phyloP scores from a whole-genome alignment of 2,888 invertebrate species.

The Bugulina stolonifera region DNA sequence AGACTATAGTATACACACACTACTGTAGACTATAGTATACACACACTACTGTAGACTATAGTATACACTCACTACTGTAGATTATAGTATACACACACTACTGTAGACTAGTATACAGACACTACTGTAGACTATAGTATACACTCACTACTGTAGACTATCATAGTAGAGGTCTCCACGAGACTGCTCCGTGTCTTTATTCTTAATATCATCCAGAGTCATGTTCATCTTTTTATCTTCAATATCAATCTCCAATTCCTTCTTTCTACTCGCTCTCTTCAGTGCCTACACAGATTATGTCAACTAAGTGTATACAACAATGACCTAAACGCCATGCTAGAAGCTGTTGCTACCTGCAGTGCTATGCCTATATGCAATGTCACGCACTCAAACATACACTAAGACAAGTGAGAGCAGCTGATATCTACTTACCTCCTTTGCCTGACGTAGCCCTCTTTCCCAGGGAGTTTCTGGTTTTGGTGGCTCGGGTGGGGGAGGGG shows the following conservation, averaged over 20 bases:
- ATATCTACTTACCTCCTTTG: constrained; percentile 71
- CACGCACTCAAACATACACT: no score
- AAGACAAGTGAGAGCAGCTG: no score
- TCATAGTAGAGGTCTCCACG: constrained; percentile 41
- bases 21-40: no score
- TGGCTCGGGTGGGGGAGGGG: constrained; percentile 51
- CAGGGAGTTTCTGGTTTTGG: constrained; percentile 77
- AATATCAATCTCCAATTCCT: constrained; percentile 89
- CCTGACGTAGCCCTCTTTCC: constrained; percentile 89
- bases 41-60: no score
- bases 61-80: no score
- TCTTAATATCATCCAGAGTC: constrained; percentile 66
- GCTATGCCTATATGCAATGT: no score
- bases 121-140: no score
- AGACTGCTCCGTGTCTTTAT: constrained; percentile 44
- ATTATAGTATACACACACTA: no score
- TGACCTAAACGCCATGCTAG: no score
- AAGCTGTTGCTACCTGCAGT: no score
- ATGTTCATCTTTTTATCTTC: constrained; percentile 91
- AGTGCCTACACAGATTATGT: constrained; percentile 59
- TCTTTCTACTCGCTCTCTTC: constrained; percentile 82
- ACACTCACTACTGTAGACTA: constrained; percentile 22
- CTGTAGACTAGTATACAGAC: no score
- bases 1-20: no score
- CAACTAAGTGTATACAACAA: not conserved